Evolutionary conservation across 2,888 invertebrate species (phyloP).

Genomic region (Scaptomyza caliginosa): DNA sequence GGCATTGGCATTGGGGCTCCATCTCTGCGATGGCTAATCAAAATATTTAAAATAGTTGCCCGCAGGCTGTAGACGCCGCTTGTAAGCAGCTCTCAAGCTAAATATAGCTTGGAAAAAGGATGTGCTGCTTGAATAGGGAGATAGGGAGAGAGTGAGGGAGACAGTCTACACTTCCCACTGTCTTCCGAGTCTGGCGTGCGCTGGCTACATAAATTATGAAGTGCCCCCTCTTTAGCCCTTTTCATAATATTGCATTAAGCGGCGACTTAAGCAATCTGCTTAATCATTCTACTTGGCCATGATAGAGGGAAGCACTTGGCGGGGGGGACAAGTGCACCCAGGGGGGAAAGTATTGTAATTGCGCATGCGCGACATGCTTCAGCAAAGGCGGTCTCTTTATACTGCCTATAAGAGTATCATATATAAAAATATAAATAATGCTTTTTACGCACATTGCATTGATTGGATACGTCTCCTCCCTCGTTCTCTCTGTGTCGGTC

Average conservation of each 20-base stretch:
- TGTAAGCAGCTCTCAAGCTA: constrained; percentile 27
- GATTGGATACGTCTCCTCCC: constrained; percentile 47
- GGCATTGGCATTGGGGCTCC: background rate
- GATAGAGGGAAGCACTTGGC: background rate
- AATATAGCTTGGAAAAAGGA: constrained; percentile 50
- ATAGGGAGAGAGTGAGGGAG: background rate
- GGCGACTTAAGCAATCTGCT: constrained; percentile 66
- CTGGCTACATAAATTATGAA: constrained; percentile 47
- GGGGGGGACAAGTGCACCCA: constrained; percentile 2
- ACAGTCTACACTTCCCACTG: background rate
- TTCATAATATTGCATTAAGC: constrained; percentile 59
- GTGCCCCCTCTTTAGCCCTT: constrained; percentile 15
- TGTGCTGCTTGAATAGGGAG: constrained; percentile 26
- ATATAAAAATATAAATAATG: constrained; percentile 53
- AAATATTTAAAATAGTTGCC: constrained; percentile 70
- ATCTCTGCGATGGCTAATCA: constrained; percentile 59
- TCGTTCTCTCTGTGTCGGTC: background rate
- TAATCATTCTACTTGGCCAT: constrained; percentile 51
- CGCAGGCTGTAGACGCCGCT: constrained; percentile 37
- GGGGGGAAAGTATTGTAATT: constrained; percentile 55
- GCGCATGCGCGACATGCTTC: constrained; percentile 75
- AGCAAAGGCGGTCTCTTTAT: constrained; percentile 57
- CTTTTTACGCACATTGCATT: constrained; percentile 55
- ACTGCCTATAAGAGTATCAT: constrained; percentile 14
- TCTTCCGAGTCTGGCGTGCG: constrained; percentile 31